These are phyloP conservation scores for Lasaia peninsularis DNA, from an alignment of 1,140 invertebrate genomes.

Conservation along the genomic window DNA sequence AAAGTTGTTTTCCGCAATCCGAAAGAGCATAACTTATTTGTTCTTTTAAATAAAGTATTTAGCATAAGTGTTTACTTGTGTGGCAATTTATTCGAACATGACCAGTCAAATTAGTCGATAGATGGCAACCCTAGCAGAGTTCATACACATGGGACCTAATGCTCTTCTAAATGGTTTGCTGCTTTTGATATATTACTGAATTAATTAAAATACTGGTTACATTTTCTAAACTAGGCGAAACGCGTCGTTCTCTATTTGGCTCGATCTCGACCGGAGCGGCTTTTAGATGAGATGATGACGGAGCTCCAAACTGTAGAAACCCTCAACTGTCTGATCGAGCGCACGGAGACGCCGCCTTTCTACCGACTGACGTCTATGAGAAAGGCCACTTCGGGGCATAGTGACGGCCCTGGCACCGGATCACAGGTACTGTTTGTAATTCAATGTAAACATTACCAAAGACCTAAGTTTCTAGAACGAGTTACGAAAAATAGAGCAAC, in stretches of 20 bases:
- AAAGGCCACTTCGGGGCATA: slow-evolving; percentile 92
- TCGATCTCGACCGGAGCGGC: slow-evolving; percentile 90
- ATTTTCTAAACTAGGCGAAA: slow-evolving; percentile 85
- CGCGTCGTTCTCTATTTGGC: slow-evolving; percentile 95
- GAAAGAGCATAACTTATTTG: no score
- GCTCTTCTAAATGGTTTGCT: no score
- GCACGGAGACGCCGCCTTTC: slow-evolving; percentile 98
- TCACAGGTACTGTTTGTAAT: slow-evolving; percentile 45
- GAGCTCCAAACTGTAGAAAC: slow-evolving; percentile 98
- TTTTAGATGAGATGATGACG: slow-evolving; percentile 97
- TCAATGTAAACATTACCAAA: neutral
- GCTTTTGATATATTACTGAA: no score
- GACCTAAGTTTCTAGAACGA: neutral
- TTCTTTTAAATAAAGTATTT: no score
- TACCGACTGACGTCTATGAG: slow-evolving; percentile 94
- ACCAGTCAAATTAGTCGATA: no score
- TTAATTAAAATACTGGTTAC: neutral
- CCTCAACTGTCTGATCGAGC: slow-evolving; percentile 94
- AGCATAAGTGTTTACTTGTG: no score
- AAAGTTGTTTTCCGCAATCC: no score
- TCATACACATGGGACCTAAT: no score
- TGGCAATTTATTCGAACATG: no score
- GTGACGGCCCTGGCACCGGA: slow-evolving; percentile 78
- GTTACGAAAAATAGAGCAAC: no score
- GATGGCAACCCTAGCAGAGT: no score